These are phyloP conservation scores for Kryptolebias marmoratus DNA, from an alignment of 2,113 vertebrate genomes.

Conservation along the genomic window DNA sequence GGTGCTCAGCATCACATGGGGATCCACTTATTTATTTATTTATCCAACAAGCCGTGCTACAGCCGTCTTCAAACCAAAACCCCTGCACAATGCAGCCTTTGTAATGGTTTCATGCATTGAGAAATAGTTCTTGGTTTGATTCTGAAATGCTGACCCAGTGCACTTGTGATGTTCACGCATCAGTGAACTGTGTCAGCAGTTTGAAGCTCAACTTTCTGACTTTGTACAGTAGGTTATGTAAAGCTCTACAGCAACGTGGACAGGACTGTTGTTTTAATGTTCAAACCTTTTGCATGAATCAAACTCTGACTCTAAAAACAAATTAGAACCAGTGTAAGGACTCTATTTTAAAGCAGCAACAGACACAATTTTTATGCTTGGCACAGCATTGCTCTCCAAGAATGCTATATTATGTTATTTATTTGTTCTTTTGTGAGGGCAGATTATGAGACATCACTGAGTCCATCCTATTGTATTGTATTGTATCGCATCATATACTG, in stretches of 20 bases:
- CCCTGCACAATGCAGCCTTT: neutral
- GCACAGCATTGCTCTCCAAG: neutral
- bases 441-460: too few species aligned
- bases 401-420: neutral
- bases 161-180: slow-evolving; percentile 13
- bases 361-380: neutral
- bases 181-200: slow-evolving; percentile 20
- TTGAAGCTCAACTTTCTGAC: slow-evolving; percentile 23
- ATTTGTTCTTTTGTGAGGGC: too few species aligned
- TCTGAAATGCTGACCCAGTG: slow-evolving; percentile 14
- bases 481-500: neutral
- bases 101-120: neutral
- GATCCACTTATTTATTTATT: neutral
- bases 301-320: too few species aligned
- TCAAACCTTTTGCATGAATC: neutral
- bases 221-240: slow-evolving; percentile 25
- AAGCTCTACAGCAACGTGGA: slow-evolving; percentile 18
- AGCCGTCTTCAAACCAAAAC: neutral
- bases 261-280: neutral
- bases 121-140: slow-evolving; percentile 18
- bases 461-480: too few species aligned
- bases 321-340: neutral
- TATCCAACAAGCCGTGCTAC: neutral
- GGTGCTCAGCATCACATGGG: neutral
- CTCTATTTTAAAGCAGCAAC: neutral